Conservation (phyloP, 2,113 vertebrate genomes). For the Bubo blakistoni region DNA sequence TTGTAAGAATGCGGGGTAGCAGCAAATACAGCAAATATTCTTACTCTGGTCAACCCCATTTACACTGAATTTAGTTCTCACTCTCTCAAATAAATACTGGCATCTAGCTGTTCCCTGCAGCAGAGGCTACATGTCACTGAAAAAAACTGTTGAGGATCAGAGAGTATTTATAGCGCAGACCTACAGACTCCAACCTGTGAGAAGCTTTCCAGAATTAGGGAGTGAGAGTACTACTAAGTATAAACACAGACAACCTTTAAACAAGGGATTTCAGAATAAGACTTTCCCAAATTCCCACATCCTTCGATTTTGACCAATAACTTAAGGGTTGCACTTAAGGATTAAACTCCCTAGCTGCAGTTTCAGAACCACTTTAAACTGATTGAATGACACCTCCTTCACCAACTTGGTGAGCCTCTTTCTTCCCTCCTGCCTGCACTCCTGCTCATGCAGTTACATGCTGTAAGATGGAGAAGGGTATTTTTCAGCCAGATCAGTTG, state of each 20-base stretch:
- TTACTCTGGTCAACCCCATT: not conserved
- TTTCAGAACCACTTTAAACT: not conserved
- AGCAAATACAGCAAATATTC: not conserved
- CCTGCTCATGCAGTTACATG: not conserved
- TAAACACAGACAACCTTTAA: conserved; percentile 40
- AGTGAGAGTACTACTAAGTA: conserved; percentile 12
- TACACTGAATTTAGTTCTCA: not conserved
- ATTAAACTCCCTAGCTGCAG: not conserved
- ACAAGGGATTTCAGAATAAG: not conserved
- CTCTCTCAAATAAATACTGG: not conserved
- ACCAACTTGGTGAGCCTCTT: not conserved
- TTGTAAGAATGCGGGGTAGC: not conserved
- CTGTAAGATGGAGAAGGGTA: not conserved
- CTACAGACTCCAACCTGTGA: conserved; percentile 55
- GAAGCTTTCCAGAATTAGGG: conserved; percentile 47
- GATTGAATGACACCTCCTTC: not conserved
- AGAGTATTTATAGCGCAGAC: conserved; percentile 50
- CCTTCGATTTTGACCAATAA: not conserved
- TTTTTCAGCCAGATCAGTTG: not conserved
- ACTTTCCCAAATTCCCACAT: not conserved
- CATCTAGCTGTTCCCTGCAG: not conserved
- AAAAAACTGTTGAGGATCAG: conserved; percentile 41
- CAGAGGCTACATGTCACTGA: not conserved
- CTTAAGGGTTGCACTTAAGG: not conserved
- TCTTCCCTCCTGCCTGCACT: not conserved